A percentile compares a stretch with the other conserved stretches of the same genome.
Conservation (phyloP, 35 echinoderm and acorn worm genomes). For the Ophioderma brevispina region DNA sequence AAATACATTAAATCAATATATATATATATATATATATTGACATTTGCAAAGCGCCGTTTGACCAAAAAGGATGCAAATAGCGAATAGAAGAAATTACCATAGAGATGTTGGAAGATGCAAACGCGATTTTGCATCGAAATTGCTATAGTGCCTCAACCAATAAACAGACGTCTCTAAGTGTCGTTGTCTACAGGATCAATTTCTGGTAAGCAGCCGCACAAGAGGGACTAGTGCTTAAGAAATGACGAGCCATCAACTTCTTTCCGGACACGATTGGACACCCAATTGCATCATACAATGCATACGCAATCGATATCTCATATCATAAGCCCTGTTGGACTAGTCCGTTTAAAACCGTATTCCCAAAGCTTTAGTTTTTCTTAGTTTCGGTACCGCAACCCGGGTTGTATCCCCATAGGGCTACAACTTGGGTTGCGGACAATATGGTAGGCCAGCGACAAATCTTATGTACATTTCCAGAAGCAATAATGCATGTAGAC, state of each 20-base stretch:
- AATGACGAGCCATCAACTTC: not conserved
- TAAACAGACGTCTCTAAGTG: not conserved
- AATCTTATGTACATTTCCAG: no score
- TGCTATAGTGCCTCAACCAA: not conserved
- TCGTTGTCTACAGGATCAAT: not conserved
- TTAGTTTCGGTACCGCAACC: no score
- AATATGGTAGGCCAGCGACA: no score
- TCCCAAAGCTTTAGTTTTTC: no score
- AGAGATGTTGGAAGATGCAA: not conserved
- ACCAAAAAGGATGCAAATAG: no score
- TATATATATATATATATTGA: no score
- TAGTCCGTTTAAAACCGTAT: no score
- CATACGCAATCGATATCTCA: not conserved
- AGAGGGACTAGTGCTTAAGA: not conserved
- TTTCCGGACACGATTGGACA: not conserved
- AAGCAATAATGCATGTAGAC: no score
- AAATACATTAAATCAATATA: no score
- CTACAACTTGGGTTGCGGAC: no score
- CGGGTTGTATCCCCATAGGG: no score
- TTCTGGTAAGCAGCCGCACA: not conserved
- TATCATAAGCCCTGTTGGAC: slow-evolving; percentile 39
- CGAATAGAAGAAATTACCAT: not conserved
- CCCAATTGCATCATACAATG: not conserved
- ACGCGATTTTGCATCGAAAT: not conserved
- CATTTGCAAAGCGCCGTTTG: no score